Evolutionary conservation across 1,140 invertebrate species (phyloP).

Genomic region (Drosophila gunungcola): DNA sequence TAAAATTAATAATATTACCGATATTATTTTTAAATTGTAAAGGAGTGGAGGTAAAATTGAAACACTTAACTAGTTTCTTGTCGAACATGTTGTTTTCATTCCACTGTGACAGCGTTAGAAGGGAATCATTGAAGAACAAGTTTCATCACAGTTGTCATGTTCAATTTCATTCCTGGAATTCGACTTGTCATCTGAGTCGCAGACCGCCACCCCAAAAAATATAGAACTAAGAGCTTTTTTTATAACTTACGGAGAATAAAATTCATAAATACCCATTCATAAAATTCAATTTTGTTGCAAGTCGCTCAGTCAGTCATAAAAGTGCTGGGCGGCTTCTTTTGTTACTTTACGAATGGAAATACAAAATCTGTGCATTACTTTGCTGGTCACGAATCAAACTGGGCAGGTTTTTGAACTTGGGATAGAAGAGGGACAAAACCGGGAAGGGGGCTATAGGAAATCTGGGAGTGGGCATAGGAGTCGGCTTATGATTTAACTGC

Average conservation of each 20-base stretch:
- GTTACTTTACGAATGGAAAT: slow-evolving; percentile 62
- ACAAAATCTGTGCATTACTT: slow-evolving; percentile 77
- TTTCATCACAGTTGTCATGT: slow-evolving; percentile 78
- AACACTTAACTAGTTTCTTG: not conserved
- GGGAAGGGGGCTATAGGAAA: slow-evolving; percentile 5
- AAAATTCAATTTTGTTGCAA: slow-evolving; percentile 84
- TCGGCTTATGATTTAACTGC: slow-evolving; percentile 67
- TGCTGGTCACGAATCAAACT: slow-evolving; percentile 65
- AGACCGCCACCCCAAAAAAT: slow-evolving; percentile 35
- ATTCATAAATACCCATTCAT: slow-evolving; percentile 82
- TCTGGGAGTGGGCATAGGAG: slow-evolving; percentile 30
- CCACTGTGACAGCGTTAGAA: slow-evolving; percentile 43
- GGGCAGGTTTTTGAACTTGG: slow-evolving; percentile 43
- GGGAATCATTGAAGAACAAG: slow-evolving; percentile 50
- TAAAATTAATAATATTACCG: too few relatives aligned
- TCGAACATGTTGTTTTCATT: not conserved
- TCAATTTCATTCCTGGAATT: slow-evolving; percentile 70
- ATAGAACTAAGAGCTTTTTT: slow-evolving; percentile 58
- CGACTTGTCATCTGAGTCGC: slow-evolving; percentile 60
- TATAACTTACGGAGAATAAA: slow-evolving; percentile 65
- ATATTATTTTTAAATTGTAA: not conserved
- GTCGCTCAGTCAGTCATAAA: slow-evolving; percentile 66
- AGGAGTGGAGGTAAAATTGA: too few relatives aligned
- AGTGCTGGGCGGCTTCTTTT: slow-evolving; percentile 70
- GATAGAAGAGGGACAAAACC: not conserved